Base-by-base conservation (phyloP, 2,113 vertebrate genomes). In the Pantherophis guttatus region DNA sequence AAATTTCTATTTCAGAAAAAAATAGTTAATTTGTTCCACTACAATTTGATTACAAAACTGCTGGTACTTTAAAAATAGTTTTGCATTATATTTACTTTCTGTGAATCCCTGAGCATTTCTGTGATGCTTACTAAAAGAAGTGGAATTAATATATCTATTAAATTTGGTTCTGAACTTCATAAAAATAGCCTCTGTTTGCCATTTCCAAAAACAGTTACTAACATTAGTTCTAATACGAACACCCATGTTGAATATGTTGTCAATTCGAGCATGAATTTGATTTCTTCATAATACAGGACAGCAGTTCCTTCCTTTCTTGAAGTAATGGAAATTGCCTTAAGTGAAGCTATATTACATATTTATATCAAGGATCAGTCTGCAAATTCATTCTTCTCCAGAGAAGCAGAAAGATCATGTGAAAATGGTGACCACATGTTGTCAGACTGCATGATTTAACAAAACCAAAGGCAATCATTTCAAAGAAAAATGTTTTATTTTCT, bases 401-500 rank as follows among this genome's bases (percentile, higher is more conserved):
- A 97, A 97, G 96, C 96, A 97, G 96, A 97, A 97, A 97, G 97
- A 97, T 97, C 97, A 96, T 98, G 96, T 98, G 97, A 97, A 98
- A 98, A 97, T 97, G 95, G 97, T 98, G 98, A 98, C 97, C 97
- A 98, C 97, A 98, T 98, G 97, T 98, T 98, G 98, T 98, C 98
- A 98, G 97, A 97, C 98, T 97, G 97, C 96, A 97, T 98, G 97
- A 98, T 98, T 98, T 98, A 98, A 98, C 97, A 97, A 98, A 98
- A 97, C 97, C 97, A 97, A 97, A 98, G 97, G 97, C 97, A 97
- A 98, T 98, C 97, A 98, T 98, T 98, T 98, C 97, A 97, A 97
- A 98, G 97, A 98, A 97, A 98, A 98, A 97, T 98, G 97, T 98
- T 98, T 98, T 98, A 98, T 98, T 98, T 98, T 98, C 98, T 98